Evolutionary conservation across 2,888 invertebrate species (phyloP), one percentile per base, ranked within the genome.

Genomic region (Drymonia ruficornis): DNA sequence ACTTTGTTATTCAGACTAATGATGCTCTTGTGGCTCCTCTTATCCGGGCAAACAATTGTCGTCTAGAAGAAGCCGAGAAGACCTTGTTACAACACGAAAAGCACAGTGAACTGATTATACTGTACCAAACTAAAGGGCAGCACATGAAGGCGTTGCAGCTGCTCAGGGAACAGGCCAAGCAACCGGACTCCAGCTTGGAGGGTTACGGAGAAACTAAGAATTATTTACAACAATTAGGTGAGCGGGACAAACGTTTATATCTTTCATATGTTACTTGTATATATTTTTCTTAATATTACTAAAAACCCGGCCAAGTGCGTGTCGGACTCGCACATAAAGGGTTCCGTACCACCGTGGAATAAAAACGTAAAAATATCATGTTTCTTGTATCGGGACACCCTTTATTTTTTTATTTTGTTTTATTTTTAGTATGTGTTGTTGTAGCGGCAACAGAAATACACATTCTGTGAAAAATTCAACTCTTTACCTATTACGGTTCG

Each of bases 111-210:
- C 93, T 99, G 0, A 98, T 99, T 65, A 98, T 99, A 74, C 93
- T 99, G 34, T 99, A 99, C 85, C 97, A 99, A 86, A 97, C 97
- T 0, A 99, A 98, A 86, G 97, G 97, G 0, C 96, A 98, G 70
- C 99, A 99, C 81, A 95, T 96, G 60, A 96, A 97, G 87, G 99
- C 99, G 11, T 92, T 99, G 18, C 97, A 98, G 75, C 89, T 99
- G 54, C 92, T 99, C 31, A 94, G 95, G 74, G 95, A 96, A 47
- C 97, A 96, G 80, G 94, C 97, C 8, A 94, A 94, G 77, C 94
- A 96, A 80, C 94, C 94, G 0, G 96, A 97, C 74, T 97, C 97
- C 2, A 95, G 95, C 61, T 89, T 98, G 0, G 95, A 94, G 74
- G 98, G 98, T 0, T 95, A 96, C 61, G 96, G 98, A 59, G 94